Evolutionary conservation across 1,140 invertebrate genomes (phyloP), one percentile per base, ranked within the genome.

Genomic region (Drosophila mojavensis): DNA sequence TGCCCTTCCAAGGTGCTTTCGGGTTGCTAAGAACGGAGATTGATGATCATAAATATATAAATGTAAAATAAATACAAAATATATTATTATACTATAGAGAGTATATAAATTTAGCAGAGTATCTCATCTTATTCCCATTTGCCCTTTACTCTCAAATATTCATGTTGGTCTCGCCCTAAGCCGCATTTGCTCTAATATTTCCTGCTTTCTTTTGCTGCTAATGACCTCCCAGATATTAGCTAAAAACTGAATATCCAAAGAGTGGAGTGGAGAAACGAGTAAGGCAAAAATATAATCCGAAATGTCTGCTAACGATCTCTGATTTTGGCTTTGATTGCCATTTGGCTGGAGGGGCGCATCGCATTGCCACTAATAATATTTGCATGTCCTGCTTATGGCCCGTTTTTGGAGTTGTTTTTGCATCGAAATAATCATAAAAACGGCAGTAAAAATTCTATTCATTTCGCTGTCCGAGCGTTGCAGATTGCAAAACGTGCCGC

Each of bases 1-100:
- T 92, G 33, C 93, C 93, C 63, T 93, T 94, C 93, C 93, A 94
- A 51, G 94, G 95, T 20, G 94, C 94, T 77, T 97, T 97, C 0
- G 96, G 96, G 90, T 96, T 96, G 43, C 96, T 97, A 39, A 62
- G 63, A 43, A 6, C 5, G 5, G 0, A 47, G 6, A 2, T 30
- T 6, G 0, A 30, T 5, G 0, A 30, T 30, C 4, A 4, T 30
- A 30, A 30, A 5, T 30, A 30, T 24, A 30, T 30, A 30, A 3
- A 30, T 30, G 17, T 15, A 5, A 4, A 17, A 7, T 7, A 47
- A 17, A 6, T 9, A 47, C 9, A 47, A 17, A 7, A 47, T n/a
- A 47, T 24, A 30, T 30, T 30, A 30, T 30, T 30, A 4, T 30
- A 5, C 28, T 30, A 30, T 1, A 7, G 1, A 47, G 5, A 17